Percentiles rank a stretch among this genome's conserved stretches.
These are phyloP conservation scores for Bufotes viridis DNA, from an alignment of 2,797 vertebrate species.

Conservation along the genomic window DNA sequence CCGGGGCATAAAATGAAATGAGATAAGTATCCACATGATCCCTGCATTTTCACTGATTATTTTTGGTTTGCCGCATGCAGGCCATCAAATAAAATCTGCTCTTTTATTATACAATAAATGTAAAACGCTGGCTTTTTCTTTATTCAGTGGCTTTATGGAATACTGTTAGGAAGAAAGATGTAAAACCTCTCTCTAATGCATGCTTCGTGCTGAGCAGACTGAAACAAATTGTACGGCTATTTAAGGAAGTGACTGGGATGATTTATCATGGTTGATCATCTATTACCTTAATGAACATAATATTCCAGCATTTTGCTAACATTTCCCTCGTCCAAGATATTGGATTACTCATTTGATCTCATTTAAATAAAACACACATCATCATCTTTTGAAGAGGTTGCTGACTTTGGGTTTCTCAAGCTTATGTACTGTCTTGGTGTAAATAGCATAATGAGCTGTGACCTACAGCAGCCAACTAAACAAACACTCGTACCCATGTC, in stretches of 20 bases:
- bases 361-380: constrained; percentile 54
- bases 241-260: constrained; percentile 32
- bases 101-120: constrained; percentile 43
- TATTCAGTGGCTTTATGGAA: constrained; percentile 32
- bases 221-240: constrained; percentile 32
- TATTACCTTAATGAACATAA: constrained; percentile 40
- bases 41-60: not conserved
- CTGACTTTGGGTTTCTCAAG: constrained; percentile 17
- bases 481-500: not conserved
- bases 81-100: constrained; percentile 22
- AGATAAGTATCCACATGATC: not conserved
- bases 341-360: constrained; percentile 42
- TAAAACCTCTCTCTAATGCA: constrained; percentile 26
- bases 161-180: not conserved
- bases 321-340: constrained; percentile 32
- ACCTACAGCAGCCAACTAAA: not conserved
- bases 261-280: constrained; percentile 39
- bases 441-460: not conserved
- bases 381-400: constrained; percentile 32
- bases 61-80: not conserved
- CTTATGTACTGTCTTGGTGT: constrained; percentile 2
- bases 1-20: not conserved
- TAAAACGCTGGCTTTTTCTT: constrained; percentile 16
- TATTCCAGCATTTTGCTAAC: constrained; percentile 36
- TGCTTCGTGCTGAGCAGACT: constrained; percentile 21